Base-by-base conservation (phyloP, 23 tunicate species). In the Corella eumyota region DNA sequence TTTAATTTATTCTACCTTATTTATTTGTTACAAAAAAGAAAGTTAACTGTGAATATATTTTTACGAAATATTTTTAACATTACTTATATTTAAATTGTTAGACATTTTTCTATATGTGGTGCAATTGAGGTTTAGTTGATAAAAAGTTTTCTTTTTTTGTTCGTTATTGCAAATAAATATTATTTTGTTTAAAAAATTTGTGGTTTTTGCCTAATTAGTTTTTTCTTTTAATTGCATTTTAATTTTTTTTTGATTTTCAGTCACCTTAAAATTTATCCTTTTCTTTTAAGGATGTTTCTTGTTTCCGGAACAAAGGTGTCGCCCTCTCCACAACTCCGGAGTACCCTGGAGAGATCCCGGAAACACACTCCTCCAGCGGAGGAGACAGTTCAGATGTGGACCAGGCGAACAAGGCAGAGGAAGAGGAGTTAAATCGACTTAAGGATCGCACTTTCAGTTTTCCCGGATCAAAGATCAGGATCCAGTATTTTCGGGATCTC, bases 261-360 rank as follows among this genome's bases (percentile, higher is more conserved):
- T 11, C 15, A 15, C 48, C 48, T 44, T 44, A 15, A n/a, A n/a
- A n/a, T n/a, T 25, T 62, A 36, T 62, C 57, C 3, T 58, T 48
- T 30, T 62, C 35, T 3, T 36, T 62, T 31, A 37, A 84, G 82
- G 48, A 40, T 6, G 67, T 75, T 3, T 52, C 72, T 6, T 48
- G 50, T 1, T 19, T 17, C 26, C 58, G 94, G 53, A 48, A 58
- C 7, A 30, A 65, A 1, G 63, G 70, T n/a, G 64, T 69, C 30
- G 94, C 94, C 1, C 40, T 84, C 20, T 72, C 57, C n/a, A 84
- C 94, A 1, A 69, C 83, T 27, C 94, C 94, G 11, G 81, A 68
- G 25, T 84, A 74, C 58, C 94, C 94, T 5, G 62, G 33, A n/a
- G 48, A 15, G 11, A n/a, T 38, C 1, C 25, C 38, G 30, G 44